These are phyloP conservation scores for Gavia stellata DNA, from an alignment of 2,113 vertebrate species.

Conservation along the genomic window DNA sequence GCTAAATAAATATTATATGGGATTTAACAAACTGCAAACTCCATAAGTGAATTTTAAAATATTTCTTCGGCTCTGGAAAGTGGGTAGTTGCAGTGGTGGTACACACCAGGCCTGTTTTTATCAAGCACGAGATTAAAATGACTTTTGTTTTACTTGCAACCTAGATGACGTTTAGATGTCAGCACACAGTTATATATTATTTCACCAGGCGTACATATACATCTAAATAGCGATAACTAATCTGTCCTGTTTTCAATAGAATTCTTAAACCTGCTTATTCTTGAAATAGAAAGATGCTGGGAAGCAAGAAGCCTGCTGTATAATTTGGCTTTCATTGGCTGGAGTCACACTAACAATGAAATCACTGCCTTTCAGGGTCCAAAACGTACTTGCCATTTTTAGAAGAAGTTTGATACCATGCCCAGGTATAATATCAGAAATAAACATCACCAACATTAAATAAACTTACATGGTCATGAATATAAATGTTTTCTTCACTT, in stretches of 20 bases:
- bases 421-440: not conserved
- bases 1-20: conserved; percentile 35
- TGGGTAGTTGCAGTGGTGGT: not conserved
- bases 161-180: not conserved
- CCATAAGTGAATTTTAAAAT: not conserved
- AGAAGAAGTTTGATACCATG: not conserved
- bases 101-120: not conserved
- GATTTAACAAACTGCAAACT: not conserved
- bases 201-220: not conserved
- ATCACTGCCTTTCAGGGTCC: not conserved
- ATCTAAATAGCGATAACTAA: not conserved
- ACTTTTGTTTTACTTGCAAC: not conserved
- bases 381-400: not conserved
- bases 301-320: not conserved
- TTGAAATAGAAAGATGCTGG: not conserved
- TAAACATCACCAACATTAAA: not conserved
- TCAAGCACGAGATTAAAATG: not conserved
- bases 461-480: not conserved
- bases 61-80: not conserved
- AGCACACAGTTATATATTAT: not conserved
- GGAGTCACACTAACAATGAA: not conserved
- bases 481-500: not conserved
- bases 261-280: not conserved
- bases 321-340: not conserved
- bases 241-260: not conserved